These are phyloP conservation scores for Rhinogobio ventralis DNA, from an alignment of 2,797 vertebrate species.

Conservation along the genomic window DNA sequence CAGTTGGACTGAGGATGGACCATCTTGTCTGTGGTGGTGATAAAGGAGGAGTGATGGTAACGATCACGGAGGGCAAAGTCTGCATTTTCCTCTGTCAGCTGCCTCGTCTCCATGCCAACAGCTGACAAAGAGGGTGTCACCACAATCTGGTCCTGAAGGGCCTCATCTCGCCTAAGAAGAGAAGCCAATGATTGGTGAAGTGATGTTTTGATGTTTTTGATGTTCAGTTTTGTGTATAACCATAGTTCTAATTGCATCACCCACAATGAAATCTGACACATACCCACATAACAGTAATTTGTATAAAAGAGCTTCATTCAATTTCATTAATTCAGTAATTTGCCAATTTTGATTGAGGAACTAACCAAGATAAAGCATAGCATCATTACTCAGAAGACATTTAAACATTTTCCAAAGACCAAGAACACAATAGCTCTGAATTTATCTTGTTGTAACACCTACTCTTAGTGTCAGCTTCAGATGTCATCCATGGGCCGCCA, in stretches of 20 bases:
- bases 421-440: slow-evolving; percentile 3
- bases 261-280: neutral
- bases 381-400: slow-evolving; percentile 29
- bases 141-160: slow-evolving; percentile 83
- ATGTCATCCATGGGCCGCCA: neutral
- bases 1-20: slow-evolving; percentile 72
- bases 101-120: slow-evolving; percentile 89
- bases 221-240: neutral
- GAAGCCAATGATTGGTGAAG: slow-evolving; percentile 33
- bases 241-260: slow-evolving; percentile 2
- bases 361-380: slow-evolving; percentile 30
- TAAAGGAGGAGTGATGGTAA: slow-evolving; percentile 88
- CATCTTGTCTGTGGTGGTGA: slow-evolving; percentile 77
- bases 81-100: slow-evolving; percentile 92
- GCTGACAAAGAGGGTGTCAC: slow-evolving; percentile 85
- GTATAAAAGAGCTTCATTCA: neutral
- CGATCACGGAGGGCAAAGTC: slow-evolving; percentile 93
- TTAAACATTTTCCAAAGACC: slow-evolving; percentile 32
- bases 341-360: slow-evolving; percentile 29
- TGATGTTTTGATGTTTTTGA: too few species aligned
- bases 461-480: neutral
- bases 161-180: slow-evolving; percentile 75
- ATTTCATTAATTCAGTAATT: neutral
- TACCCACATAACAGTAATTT: slow-evolving; percentile 7
- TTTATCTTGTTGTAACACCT: neutral